Base-by-base conservation (phyloP, 2,888 invertebrate species). In the Hirtodrosophila trivittata region DNA sequence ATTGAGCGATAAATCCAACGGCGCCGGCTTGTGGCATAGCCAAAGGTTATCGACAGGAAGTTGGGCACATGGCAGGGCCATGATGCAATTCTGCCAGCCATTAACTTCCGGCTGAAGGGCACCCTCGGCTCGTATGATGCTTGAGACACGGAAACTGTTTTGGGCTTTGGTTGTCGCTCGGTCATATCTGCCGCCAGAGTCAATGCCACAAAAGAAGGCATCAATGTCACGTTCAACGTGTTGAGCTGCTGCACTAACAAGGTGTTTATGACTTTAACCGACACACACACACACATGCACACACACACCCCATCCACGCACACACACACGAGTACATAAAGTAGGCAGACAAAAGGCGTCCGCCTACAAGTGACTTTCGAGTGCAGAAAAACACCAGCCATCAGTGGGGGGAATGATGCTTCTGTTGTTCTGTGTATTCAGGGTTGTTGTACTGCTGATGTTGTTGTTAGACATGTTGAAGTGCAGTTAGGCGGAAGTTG, bases 171-270 rank as follows among this genome's bases (percentile, higher is more conserved):
- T 58, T 55, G 54, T 37, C 45, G 42, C 14, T 26, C 38, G 41
- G 21, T 21, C 45, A 18, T 49, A 49, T 42, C 57, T 46, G 49
- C 1, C 49, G 54, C 9, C 56, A 50, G 39, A 56, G 39, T 51
- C 43, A 28, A 28, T 3, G 52, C 67, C 60, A 80, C 70, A 81
- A 75, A 81, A 85, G 81, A 71, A 70, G 83, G 78, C 87, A 87
- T 87, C 88, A 87, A 87, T 87, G 87, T 87, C 87, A 87, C 87
- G 87, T 87, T 86, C 86, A 75, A 68, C 73, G 57, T 72, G 64
- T 66, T 58, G 71, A 63, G 70, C 52, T 67, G 57, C 54, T 42
- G 46, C 75, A 60, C 76, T 83, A 83, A 83, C 86, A 86, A 83
- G 83, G 80, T 85, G 83, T 82, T 80, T 82, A 75, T 75, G 85